phyloP scores from a whole-genome alignment of 1,140 invertebrate genomes.

The Brachionus angularis region DNA sequence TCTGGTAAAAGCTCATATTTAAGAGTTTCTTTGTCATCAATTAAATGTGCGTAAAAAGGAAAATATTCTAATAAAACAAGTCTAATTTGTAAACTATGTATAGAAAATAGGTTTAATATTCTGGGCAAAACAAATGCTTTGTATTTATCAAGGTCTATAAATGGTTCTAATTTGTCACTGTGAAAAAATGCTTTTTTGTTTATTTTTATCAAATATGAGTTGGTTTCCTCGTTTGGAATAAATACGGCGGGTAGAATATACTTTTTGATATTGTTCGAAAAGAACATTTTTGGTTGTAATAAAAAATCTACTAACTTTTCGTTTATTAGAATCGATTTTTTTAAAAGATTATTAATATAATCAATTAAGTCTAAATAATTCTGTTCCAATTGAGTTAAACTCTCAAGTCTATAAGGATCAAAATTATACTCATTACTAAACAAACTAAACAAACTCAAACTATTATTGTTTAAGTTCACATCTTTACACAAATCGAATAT shows the following conservation, averaged over 20 bases:
- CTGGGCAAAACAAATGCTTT: slow-evolving; percentile 38
- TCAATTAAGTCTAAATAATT: not conserved
- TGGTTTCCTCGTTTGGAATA: not conserved
- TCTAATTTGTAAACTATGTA: slow-evolving; percentile 9
- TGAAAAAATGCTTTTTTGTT: too few species aligned
- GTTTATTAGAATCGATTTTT: not conserved
- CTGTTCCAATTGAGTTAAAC: slow-evolving; percentile 6
- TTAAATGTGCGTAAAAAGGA: slow-evolving; percentile 28
- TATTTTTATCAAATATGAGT: not conserved
- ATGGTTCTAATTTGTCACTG: not conserved
- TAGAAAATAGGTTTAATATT: slow-evolving; percentile 25
- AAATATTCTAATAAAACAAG: slow-evolving; percentile 34
- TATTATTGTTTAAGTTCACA: not conserved
- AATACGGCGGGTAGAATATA: slow-evolving; percentile 3
- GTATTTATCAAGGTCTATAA: slow-evolving; percentile 23
- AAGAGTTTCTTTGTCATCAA: slow-evolving; percentile 18
- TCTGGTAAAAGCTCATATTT: slow-evolving; percentile 40
- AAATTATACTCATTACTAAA: not conserved
- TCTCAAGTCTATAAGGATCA: slow-evolving; percentile 15
- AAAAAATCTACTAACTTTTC: slow-evolving; percentile 39
- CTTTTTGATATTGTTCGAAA: not conserved
- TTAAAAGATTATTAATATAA: not conserved
- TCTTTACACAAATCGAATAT: slow-evolving; percentile 11
- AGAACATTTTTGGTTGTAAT: slow-evolving; percentile 34
- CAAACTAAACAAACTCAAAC: too few species aligned